Percentiles rank a stretch among this genome's conserved stretches.
These are phyloP conservation scores for Dipodomys spectabilis DNA, from an alignment of 2,113 vertebrate species.

Conservation along the genomic window DNA sequence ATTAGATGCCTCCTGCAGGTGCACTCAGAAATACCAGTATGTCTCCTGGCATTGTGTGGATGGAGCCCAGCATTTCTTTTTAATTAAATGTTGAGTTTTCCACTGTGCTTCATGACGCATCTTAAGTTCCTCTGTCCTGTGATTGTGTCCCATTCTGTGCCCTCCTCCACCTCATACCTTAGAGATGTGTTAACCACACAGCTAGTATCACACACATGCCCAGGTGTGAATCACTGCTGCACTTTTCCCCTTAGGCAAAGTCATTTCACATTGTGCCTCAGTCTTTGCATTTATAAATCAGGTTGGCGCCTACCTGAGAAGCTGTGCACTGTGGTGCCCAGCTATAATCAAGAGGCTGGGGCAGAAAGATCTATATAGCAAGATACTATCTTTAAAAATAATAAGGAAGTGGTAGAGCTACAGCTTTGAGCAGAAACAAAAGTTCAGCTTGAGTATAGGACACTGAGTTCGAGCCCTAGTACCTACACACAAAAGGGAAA, in stretches of 20 bases:
- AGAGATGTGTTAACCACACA: neutral
- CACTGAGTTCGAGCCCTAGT: too few relatives aligned
- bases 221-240: neutral
- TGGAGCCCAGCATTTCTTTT: neutral
- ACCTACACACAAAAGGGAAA: neutral
- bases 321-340: neutral
- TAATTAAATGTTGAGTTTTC: neutral
- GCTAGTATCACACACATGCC: neutral
- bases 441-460: too few relatives aligned
- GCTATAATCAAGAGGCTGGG: neutral
- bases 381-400: neutral
- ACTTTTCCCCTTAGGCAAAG: fast-evolving
- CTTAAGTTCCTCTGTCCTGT: neutral
- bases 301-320: fast-evolving
- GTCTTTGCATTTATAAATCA: neutral
- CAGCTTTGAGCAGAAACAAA: too few relatives aligned
- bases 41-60: neutral
- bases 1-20: neutral
- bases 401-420: too few relatives aligned
- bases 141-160: neutral
- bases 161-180: neutral
- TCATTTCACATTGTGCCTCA: neutral
- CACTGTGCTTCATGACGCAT: fast-evolving
- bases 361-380: neutral
- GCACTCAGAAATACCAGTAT: neutral